These are phyloP conservation scores for Peucedramus taeniatus DNA, from an alignment of 2,113 vertebrate genomes.

Conservation along the genomic window DNA sequence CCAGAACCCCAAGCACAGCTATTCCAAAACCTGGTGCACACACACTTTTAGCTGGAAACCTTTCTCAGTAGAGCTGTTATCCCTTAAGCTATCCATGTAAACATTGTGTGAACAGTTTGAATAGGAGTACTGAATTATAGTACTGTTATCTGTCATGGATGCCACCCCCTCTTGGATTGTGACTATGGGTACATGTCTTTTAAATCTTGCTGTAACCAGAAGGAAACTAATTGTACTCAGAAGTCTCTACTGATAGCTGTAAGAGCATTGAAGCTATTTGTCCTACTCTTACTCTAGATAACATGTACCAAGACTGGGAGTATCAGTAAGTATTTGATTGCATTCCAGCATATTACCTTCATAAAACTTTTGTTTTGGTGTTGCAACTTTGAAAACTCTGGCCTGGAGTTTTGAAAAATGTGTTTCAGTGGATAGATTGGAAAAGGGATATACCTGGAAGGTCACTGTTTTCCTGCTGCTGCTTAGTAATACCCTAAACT, in stretches of 20 bases:
- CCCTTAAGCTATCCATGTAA: not conserved
- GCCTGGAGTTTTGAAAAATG: not conserved
- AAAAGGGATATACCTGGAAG: not conserved
- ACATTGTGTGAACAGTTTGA: not conserved
- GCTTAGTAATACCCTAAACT: not conserved
- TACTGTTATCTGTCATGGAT: not conserved
- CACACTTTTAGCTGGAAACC: not conserved
- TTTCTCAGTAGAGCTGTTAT: not conserved
- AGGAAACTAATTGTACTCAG: not conserved
- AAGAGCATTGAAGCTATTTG: not conserved
- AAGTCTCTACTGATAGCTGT: not conserved
- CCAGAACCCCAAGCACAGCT: not conserved
- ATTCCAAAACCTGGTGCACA: not conserved
- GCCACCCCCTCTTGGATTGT: not conserved
- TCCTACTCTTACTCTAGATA: not conserved
- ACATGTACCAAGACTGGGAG: not conserved
- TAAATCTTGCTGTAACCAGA: not conserved
- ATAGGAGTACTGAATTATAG: not conserved
- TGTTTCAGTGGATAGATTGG: not conserved
- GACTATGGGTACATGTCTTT: not conserved
- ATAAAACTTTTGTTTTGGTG: not conserved
- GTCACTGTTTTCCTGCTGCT: not conserved
- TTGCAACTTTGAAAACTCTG: not conserved
- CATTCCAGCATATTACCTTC: rapidly evolving
- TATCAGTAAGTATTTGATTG: not conserved